A percentile compares a stretch with the other conserved stretches of the same genome.
Conservation (phyloP, 2,888 invertebrate genomes). For the Eueremaeus valkanovi region DNA sequence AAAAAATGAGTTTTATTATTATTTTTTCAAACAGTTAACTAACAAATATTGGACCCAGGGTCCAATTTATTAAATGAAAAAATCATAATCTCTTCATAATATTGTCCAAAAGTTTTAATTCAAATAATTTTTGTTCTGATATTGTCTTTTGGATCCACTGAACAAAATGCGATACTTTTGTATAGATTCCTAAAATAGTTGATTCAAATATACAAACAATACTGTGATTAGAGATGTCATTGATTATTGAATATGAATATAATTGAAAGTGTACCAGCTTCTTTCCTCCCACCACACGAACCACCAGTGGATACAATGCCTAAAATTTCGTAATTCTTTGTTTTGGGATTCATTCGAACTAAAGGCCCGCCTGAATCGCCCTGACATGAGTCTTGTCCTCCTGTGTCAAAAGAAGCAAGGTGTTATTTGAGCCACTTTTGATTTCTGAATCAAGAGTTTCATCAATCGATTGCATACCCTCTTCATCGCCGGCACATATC, state of each 20-base stretch:
- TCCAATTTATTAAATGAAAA: neutral
- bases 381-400: conserved; percentile 46
- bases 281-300: conserved; percentile 35
- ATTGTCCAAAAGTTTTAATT: neutral
- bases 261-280: conserved; percentile 42
- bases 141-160: conserved; percentile 41
- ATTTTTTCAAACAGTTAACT: neutral
- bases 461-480: no score
- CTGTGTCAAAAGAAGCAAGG: no score
- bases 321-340: conserved; percentile 29
- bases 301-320: conserved; percentile 46
- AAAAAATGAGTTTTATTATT: neutral
- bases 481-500: conserved; percentile 46
- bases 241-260: no score
- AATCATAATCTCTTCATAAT: neutral
- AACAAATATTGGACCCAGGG: neutral
- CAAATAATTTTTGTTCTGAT: conserved; percentile 38
- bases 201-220: no score
- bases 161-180: conserved; percentile 40
- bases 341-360: neutral
- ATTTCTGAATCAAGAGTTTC: no score
- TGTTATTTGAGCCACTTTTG: no score
- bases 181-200: conserved; percentile 44
- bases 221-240: no score
- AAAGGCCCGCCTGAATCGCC: conserved; percentile 43